These are phyloP conservation scores for Larimichthys crocea DNA, from an alignment of 2,113 vertebrate genomes.

Conservation along the genomic window DNA sequence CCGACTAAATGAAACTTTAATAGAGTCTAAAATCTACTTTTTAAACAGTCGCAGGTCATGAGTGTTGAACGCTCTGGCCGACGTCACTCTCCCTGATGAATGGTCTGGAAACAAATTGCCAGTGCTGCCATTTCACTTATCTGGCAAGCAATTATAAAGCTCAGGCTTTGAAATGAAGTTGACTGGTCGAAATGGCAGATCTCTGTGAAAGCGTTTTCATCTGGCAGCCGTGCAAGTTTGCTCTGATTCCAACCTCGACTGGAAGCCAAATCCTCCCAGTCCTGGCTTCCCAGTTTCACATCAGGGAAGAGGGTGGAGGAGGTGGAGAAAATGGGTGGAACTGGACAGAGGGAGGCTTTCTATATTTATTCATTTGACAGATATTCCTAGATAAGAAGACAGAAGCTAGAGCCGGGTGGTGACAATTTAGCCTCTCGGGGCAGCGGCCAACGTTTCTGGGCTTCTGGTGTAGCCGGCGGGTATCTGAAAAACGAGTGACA, in stretches of 20 bases:
- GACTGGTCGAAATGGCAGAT: constrained; percentile 29
- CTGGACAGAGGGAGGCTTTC: neutral
- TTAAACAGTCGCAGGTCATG: constrained; percentile 9
- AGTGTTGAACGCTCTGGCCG: neutral
- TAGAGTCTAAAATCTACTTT: neutral
- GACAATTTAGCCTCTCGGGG: too few relatives aligned
- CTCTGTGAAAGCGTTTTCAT: constrained; percentile 13
- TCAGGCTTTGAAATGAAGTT: constrained; percentile 4
- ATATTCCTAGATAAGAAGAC: neutral
- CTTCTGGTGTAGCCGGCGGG: too few relatives aligned
- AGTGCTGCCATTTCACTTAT: constrained; percentile 17
- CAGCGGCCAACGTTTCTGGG: too few relatives aligned
- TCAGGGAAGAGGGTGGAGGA: neutral
- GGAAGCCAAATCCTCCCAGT: neutral
- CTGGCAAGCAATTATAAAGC: constrained; percentile 30
- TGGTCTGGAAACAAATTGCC: neutral
- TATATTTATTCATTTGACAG: neutral
- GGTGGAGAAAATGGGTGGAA: neutral
- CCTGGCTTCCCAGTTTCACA: neutral
- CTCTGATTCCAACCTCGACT: neutral
- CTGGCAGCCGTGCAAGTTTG: constrained; percentile 14
- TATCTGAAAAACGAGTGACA: too few relatives aligned
- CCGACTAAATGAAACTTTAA: neutral
- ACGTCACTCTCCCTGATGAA: constrained; percentile 13
- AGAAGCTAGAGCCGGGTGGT: neutral